Evolutionary conservation across 2,888 invertebrate genomes (phyloP).

Genomic region (Neoscelio sp.): DNA sequence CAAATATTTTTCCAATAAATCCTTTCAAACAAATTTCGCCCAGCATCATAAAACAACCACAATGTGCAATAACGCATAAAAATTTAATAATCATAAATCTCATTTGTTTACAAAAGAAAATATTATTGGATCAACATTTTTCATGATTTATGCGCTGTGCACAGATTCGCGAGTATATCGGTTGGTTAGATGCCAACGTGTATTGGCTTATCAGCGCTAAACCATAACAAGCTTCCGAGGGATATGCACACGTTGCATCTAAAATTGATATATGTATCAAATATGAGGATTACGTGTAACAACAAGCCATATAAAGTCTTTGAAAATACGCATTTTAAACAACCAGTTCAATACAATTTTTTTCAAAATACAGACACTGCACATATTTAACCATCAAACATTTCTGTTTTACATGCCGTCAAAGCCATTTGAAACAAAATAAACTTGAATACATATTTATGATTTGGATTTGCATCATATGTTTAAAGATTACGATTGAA

Average conservation of each 20-base stretch:
- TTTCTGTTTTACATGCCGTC: too few species aligned
- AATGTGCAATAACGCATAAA: too few species aligned
- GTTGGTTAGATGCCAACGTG: slow-evolving; percentile 32
- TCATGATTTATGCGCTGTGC: slow-evolving; percentile 24
- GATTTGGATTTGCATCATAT: slow-evolving; percentile 16
- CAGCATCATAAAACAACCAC: too few species aligned
- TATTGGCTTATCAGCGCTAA: slow-evolving; percentile 25
- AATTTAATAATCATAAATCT: too few species aligned
- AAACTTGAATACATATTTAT: slow-evolving; percentile 8
- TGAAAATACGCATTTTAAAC: too few species aligned
- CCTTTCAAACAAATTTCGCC: too few species aligned
- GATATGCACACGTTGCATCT: not conserved
- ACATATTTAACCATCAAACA: too few species aligned
- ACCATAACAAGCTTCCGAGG: slow-evolving; percentile 31
- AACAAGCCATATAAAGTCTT: not conserved
- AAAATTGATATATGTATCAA: slow-evolving; percentile 17
- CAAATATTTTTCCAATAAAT: too few species aligned
- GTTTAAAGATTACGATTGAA: slow-evolving; percentile 25
- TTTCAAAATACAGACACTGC: too few species aligned
- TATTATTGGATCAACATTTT: too few species aligned
- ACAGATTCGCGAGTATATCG: slow-evolving; percentile 11
- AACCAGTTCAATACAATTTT: too few species aligned
- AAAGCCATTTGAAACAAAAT: slow-evolving; percentile 7
- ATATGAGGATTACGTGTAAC: not conserved
- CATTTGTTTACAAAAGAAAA: too few species aligned